phyloP scores from a whole-genome alignment of 2,797 vertebrate species.

The Anableps anableps region DNA sequence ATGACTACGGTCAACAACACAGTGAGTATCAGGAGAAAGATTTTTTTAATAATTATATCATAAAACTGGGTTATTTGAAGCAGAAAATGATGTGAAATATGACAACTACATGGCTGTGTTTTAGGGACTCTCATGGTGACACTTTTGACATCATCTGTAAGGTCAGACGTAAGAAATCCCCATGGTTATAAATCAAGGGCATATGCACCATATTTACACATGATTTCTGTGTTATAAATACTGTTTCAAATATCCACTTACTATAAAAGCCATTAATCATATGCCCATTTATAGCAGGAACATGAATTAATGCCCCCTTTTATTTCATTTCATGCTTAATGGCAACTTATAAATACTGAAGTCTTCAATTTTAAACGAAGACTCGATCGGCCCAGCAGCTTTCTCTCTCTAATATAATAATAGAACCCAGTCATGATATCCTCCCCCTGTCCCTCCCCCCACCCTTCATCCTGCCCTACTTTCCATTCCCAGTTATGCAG shows the following conservation, averaged over 20 bases:
- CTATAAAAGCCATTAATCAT: conserved; percentile 25
- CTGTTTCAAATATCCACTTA: conserved; percentile 30
- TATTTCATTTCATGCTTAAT: conserved; percentile 63
- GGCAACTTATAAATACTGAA: conserved; percentile 69
- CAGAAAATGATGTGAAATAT: not conserved
- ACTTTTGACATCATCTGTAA: conserved; percentile 16
- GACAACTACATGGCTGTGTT: not conserved
- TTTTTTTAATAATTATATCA: not conserved
- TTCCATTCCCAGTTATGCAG: conserved; percentile 77
- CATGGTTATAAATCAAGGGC: conserved; percentile 9
- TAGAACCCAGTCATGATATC: conserved; percentile 87
- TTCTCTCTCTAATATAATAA: conserved; percentile 86
- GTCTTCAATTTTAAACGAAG: conserved; percentile 74
- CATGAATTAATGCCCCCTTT: conserved; percentile 40
- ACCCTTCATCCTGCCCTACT: conserved; percentile 77
- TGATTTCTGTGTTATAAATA: conserved; percentile 49
- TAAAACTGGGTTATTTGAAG: not conserved
- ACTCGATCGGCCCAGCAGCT: conserved; percentile 78
- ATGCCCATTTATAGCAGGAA: conserved; percentile 33
- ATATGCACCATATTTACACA: conserved; percentile 2
- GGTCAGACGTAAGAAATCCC: conserved; percentile 27
- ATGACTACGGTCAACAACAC: conserved; percentile 89
- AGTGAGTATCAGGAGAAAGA: conserved; percentile 78
- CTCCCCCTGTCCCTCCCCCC: conserved; percentile 74
- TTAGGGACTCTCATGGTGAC: not conserved